Evolutionary conservation across 2,888 invertebrate species (phyloP), one percentile per base, ranked within the genome.

Genomic region (Tolmerus cingulatus): DNA sequence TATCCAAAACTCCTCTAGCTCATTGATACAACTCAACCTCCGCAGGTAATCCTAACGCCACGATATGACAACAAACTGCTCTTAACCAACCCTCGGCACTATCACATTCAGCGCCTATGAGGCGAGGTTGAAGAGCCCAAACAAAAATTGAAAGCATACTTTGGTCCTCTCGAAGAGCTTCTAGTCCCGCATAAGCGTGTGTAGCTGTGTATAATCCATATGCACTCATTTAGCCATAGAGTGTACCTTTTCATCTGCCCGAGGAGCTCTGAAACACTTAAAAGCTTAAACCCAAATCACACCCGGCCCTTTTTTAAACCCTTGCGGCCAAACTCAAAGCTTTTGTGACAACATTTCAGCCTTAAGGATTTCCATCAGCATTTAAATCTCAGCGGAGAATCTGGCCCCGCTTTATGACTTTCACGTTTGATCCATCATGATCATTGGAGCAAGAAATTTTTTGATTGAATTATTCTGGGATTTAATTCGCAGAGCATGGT

Each of bases 381-480:
- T 66, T 82, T 57, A 57, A 82, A 82, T 82, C 82, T 82, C 82
- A 82, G 66, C 82, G 82, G 82, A 57, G 51, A 55, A 23, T 30
- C 82, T 57, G 40, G 30, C 51, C 40, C 37, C 37, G 82, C 37
- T 57, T 82, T 82, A 66, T 66, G 82, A 66, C 66, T 87, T 87
- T 78, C 43, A 78, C 87, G 78, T 87, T 87, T 87, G 87, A 87
- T 87, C 87, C 87, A 87, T 79, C 55, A 87, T 79, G 87, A 87
- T 87, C 78, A 87, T 87, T 79, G 78, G 78, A 79, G 87, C 87
- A 79, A 57, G 66, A 87, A 87, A 87, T 87, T 79, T 87, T 79
- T 79, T 87, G 87, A 87, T 87, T 87, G 79, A 87, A 87, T 87
- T 87, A 87, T 87, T 87, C 78, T 78, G 78, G 57, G 78, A 82